Percentiles rank a stretch among this genome's conserved stretches.
phyloP scores from a whole-genome alignment of 2,113 vertebrate species.

The Brienomyrus brachyistius region DNA sequence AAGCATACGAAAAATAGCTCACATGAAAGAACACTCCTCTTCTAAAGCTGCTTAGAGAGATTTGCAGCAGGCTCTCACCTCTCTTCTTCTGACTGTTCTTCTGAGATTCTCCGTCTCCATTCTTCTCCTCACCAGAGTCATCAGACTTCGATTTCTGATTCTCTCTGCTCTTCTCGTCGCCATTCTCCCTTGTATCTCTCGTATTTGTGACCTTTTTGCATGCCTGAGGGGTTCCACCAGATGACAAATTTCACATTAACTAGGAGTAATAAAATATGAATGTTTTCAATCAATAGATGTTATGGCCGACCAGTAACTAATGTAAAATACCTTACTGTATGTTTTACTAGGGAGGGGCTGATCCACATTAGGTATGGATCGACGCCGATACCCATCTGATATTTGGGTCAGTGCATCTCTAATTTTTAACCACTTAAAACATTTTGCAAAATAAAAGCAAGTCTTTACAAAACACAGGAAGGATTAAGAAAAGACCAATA shows the following conservation, averaged over 20 bases:
- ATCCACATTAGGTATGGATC: neutral
- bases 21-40: neutral
- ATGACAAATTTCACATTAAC: neutral
- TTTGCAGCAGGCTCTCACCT: constrained; percentile 40
- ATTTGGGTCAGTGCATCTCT: neutral
- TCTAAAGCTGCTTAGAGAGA: neutral
- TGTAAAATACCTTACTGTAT: neutral
- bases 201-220: neutral
- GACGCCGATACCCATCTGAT: neutral
- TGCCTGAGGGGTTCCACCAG: neutral
- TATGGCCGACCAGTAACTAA: neutral
- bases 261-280: neutral
- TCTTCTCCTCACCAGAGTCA: constrained; percentile 51
- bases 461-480: neutral
- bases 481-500: neutral
- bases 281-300: neutral
- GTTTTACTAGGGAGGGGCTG: neutral
- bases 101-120: constrained; percentile 64
- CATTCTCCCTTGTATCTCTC: neutral
- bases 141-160: constrained; percentile 65
- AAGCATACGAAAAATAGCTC: neutral
- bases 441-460: neutral
- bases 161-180: constrained; percentile 70
- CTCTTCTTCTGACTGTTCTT: constrained; percentile 70
- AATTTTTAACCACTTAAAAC: neutral